These are phyloP conservation scores for Oreocharis arfaki DNA, from an alignment of 2,113 vertebrate genomes.

Conservation along the genomic window DNA sequence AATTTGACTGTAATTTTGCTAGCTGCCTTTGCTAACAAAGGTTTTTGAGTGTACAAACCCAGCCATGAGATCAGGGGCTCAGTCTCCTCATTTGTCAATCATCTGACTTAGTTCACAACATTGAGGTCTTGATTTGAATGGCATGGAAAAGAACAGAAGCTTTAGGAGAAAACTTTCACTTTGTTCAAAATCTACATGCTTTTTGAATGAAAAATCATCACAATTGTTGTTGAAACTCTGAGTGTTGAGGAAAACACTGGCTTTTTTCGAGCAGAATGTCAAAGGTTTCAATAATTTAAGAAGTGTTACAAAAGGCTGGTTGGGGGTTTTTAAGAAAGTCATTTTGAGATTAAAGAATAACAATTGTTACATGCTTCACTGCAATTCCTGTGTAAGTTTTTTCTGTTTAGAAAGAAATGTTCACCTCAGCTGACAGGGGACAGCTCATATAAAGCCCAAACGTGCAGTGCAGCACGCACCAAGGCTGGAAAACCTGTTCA, in stretches of 20 bases:
- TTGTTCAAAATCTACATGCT: background rate
- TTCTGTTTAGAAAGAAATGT: background rate
- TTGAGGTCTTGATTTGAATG: background rate
- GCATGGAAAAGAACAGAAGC: background rate
- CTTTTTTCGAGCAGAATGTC: background rate
- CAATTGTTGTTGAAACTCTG: background rate
- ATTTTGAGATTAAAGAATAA: background rate
- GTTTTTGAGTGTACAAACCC: background rate
- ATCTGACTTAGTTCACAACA: background rate
- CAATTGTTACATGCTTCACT: background rate
- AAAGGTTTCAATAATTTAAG: background rate
- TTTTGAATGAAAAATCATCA: background rate
- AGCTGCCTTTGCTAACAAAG: background rate
- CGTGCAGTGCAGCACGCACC: accelerated
- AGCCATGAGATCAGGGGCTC: background rate
- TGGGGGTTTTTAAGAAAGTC: background rate
- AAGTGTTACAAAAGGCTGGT: background rate
- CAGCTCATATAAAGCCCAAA: background rate
- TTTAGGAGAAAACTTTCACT: background rate
- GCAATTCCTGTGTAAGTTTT: background rate
- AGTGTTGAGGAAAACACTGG: background rate
- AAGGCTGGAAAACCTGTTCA: background rate
- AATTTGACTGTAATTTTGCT: background rate
- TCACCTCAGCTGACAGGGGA: background rate
- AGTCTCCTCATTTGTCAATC: background rate